These are phyloP conservation scores for Notospermus geniculatus DNA, from an alignment of 1,140 invertebrate genomes.

Conservation along the genomic window DNA sequence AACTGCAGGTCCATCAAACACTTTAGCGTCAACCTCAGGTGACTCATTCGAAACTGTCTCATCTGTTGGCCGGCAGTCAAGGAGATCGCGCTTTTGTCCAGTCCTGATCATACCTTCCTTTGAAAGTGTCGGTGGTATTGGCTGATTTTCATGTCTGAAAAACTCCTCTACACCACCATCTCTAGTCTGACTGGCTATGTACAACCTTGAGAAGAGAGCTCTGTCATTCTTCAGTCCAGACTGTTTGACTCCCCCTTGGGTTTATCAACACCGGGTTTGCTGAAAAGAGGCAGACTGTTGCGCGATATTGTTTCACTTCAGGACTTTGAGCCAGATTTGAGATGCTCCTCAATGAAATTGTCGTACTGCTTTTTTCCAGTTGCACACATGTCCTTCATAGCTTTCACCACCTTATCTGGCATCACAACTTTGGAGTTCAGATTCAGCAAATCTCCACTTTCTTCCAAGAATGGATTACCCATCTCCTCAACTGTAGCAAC, in stretches of 20 bases:
- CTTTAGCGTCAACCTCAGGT: conserved; percentile 4
- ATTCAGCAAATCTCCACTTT: not conserved
- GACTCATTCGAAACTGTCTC: not conserved
- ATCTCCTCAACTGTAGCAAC: conserved; percentile 13
- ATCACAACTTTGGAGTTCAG: too few species aligned
- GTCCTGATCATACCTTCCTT: not conserved
- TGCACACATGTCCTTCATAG: too few species aligned
- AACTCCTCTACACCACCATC: conserved; percentile 22
- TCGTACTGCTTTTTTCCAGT: too few species aligned
- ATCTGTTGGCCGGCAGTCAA: conserved; percentile 11
- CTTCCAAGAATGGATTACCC: conserved; percentile 1
- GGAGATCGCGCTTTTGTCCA: not conserved
- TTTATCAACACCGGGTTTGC: too few species aligned
- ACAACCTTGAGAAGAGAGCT: too few species aligned
- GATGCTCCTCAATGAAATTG: too few species aligned
- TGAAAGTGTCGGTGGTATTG: conserved; percentile 16
- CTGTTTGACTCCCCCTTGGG: too few species aligned
- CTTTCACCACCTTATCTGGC: too few species aligned
- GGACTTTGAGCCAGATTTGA: too few species aligned
- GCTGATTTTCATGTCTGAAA: conserved; percentile 22
- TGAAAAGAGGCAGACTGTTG: too few species aligned
- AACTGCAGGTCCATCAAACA: conserved; percentile 8
- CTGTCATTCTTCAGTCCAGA: too few species aligned
- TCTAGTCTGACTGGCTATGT: conserved; percentile 18
- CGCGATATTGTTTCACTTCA: too few species aligned